Evolutionary conservation across 2,113 vertebrate genomes (phyloP).

Genomic region (Delphinapterus leucas): DNA sequence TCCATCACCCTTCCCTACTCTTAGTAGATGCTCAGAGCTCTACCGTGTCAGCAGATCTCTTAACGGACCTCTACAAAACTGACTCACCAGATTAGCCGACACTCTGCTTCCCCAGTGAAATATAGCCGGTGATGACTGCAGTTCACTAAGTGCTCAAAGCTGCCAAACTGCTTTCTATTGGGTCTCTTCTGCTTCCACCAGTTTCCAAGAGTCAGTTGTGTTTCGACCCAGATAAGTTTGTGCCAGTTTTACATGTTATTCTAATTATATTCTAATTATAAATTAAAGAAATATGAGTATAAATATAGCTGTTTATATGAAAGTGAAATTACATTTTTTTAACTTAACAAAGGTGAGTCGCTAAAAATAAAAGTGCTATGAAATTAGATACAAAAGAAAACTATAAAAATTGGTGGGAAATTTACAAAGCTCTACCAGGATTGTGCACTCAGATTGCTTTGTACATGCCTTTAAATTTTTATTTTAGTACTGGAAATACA

Average conservation of each 20-base stretch:
- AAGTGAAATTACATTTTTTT: not conserved
- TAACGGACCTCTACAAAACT: not conserved
- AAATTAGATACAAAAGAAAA: conserved; percentile 3
- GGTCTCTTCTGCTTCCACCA: not conserved
- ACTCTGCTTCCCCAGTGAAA: not conserved
- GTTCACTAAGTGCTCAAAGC: not conserved
- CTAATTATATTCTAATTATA: not conserved
- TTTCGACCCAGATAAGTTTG: not conserved
- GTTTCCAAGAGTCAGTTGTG: not conserved
- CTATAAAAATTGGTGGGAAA: not conserved
- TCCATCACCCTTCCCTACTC: not conserved
- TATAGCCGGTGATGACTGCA: not conserved
- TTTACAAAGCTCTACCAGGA: not conserved
- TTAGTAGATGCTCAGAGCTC: not conserved
- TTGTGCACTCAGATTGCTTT: not conserved
- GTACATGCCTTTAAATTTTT: not conserved
- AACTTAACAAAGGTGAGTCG: not conserved
- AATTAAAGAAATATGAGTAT: not conserved
- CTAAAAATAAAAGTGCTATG: not conserved
- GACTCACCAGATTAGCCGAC: not conserved
- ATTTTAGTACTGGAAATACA: not conserved
- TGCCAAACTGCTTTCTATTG: not conserved
- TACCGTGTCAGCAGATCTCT: not conserved
- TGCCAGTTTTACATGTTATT: not conserved
- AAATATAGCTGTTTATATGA: not conserved